Conservation (phyloP, 23 tunicate species). For the Corella eumyota region DNA sequence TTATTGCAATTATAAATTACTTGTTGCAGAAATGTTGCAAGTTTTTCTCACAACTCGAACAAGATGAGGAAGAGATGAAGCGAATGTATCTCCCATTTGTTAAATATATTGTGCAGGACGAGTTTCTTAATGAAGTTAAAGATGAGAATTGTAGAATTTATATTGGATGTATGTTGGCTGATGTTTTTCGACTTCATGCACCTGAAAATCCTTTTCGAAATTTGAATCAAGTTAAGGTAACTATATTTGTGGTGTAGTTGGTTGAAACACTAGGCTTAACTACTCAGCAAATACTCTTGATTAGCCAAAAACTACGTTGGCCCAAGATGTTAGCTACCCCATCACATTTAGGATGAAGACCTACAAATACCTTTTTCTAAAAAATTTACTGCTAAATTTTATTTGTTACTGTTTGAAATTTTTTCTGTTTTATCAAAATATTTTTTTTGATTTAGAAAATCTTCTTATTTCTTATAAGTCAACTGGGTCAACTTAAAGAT, state of each 20-base stretch:
- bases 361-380: no score
- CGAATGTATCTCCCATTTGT: conserved; percentile 54
- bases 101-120: conserved; percentile 58
- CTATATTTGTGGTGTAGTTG: not conserved
- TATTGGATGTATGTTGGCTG: conserved; percentile 72
- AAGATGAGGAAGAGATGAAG: conserved; percentile 71
- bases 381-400: no score
- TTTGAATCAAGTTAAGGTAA: conserved; percentile 45
- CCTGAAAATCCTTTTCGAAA: conserved; percentile 88
- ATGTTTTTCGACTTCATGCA: conserved; percentile 74
- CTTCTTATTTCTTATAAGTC: conserved; percentile 57
- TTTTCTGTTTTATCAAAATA: no score
- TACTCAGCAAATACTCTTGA: no score
- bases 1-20: no score
- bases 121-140: conserved; percentile 46
- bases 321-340: no score
- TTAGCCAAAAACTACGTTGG: no score
- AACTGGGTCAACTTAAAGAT: conserved; percentile 51
- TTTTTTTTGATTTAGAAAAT: conserved; percentile 34
- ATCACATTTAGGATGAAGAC: no score
- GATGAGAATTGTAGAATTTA: conserved; percentile 54
- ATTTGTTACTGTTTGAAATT: no score
- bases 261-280: no score
- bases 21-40: conserved; percentile 82
- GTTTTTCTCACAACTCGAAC: conserved; percentile 86